Evolutionary conservation across 2,113 vertebrate species (phyloP), one percentile per base, ranked within the genome.

Genomic region (Halichoeres trimaculatus): DNA sequence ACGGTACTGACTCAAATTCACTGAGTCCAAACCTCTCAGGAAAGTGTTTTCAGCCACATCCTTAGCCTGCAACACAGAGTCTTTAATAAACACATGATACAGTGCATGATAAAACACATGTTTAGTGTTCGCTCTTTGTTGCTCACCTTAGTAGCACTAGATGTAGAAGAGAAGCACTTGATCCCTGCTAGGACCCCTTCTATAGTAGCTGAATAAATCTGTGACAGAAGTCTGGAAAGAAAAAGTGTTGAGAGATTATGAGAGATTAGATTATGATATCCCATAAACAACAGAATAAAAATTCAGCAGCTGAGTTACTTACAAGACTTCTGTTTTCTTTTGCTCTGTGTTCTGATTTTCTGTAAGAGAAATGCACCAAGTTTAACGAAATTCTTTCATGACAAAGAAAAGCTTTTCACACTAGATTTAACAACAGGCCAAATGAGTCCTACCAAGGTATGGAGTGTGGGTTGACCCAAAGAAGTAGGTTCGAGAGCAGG

Each of bases 401-500:
- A 5, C 41, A 16, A 3, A 43, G 4, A 14, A 4, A 45, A 17
- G 4, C 43, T 45, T 45, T 45, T 8, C 4, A 8, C 13, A 43
- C 2, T 43, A 12, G 13, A 5, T 43, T 14, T 14, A 43, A 14
- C 11, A 3, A 30, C 30, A 30, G 30, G 30, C 30, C 3, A 30
- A 30, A 30, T 30, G 40, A 61, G 40, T 38, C 85, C 95, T 95
- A 99, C 98, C 97, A 43, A 98, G 89, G 76, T 95, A 98, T 48
- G 98, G 96, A 55, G 92, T 7, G 76, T 98, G 95, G 76, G 96
- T 96, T 35, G 93, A 93, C 83, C 96, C 98, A 85, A 99, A 98
- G 88, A 99, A 98, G 89, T 96, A 99, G 8, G 98, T 99, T 76
- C 98, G 94, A 50, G 97, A 95, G 86, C 98, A 99, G 76, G 95